A percentile compares a stretch with the other conserved stretches of the same genome.
phyloP scores from a whole-genome alignment of 92 coral and sea anemone species.

The Siderastrea siderea region DNA sequence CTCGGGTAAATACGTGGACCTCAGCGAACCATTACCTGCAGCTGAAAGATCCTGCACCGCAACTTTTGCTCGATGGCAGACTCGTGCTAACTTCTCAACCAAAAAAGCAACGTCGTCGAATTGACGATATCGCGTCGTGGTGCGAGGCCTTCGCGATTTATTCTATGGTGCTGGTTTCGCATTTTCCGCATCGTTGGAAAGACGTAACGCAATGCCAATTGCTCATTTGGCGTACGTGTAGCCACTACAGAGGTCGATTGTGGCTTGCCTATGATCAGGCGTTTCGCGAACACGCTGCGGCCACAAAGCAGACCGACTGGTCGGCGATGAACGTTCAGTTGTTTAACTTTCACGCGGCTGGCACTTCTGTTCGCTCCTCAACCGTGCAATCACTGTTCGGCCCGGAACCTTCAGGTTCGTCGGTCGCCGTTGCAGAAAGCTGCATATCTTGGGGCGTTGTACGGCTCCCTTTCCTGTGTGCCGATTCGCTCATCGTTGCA shows the following conservation, averaged over 20 bases:
- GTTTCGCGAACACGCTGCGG: background rate
- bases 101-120: background rate
- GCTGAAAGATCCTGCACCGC: background rate
- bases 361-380: background rate
- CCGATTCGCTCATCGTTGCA: background rate
- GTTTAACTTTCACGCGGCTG: background rate
- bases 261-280: background rate
- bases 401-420: background rate
- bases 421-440: too few relatives aligned
- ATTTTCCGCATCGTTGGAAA: background rate
- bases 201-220: background rate
- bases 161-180: background rate
- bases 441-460: background rate
- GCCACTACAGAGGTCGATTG: background rate
- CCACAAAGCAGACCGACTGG: background rate
- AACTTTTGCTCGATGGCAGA: background rate
- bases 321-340: background rate
- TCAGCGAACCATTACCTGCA: too few relatives aligned
- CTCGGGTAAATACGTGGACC: too few relatives aligned
- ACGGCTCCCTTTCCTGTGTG: background rate
- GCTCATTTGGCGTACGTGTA: background rate
- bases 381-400: background rate
- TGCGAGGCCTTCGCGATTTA: background rate
- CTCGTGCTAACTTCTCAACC: background rate
- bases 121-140: background rate